Conservation (phyloP, 2,113 vertebrate genomes). For the Ictalurus furcatus region DNA sequence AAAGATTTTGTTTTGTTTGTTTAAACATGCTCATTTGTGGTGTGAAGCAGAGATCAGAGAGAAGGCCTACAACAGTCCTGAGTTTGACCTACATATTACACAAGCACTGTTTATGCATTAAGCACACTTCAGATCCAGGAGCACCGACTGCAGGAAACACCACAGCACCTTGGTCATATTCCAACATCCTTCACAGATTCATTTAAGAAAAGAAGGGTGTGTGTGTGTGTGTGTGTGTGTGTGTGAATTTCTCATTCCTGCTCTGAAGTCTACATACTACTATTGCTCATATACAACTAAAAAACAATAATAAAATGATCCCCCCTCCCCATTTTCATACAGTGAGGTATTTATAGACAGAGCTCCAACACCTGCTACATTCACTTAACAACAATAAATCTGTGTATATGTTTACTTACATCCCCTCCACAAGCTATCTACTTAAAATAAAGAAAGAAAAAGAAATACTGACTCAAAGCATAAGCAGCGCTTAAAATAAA, state of each 20-base stretch:
- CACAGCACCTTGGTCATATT: not conserved
- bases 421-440: not conserved
- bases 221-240: too few relatives aligned
- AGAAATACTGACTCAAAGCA: not conserved
- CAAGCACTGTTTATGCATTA: constrained; percentile 38
- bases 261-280: not conserved
- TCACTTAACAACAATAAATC: not conserved
- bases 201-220: too few relatives aligned
- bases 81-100: constrained; percentile 61
- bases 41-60: constrained; percentile 18
- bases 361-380: not conserved
- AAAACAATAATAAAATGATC: not conserved
- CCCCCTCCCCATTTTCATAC: not conserved
- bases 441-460: too few relatives aligned
- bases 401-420: not conserved
- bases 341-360: not conserved
- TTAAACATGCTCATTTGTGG: not conserved
- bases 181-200: not conserved
- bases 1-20: not conserved
- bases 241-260: not conserved
- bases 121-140: constrained; percentile 20
- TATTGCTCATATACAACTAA: not conserved
- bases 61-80: constrained; percentile 30
- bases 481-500: not conserved
- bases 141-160: constrained; percentile 47